Evolutionary conservation across 2,113 vertebrate species (phyloP), one percentile per base, ranked within the genome.

Genomic region (Brachyhypopomus occidentalis): DNA sequence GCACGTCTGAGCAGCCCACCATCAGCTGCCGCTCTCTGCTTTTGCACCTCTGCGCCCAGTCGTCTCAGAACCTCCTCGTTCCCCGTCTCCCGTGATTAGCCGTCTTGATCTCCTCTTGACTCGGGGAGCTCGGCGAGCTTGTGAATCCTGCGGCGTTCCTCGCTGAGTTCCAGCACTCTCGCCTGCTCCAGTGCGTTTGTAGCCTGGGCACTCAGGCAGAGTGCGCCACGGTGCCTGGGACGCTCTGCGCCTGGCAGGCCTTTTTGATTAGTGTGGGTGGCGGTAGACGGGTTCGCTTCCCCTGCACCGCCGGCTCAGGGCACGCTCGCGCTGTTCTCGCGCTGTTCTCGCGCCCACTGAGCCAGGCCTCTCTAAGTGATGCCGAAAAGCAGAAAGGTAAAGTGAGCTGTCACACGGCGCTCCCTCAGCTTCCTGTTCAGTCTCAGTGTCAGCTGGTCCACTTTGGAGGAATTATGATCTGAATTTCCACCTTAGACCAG

Each of bases 1-100:
- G 59, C 38, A 38, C 22, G 59, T 71, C 69, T 73, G 45, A 72
- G 52, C 73, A 60, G 38, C 60, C 60, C 8, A 9, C 83, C 52
- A 48, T 30, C 17, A 66, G 73, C 67, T 59, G 23, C 12, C 36
- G 71, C 81, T 84, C 36, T 73, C 58, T 80, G 73, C 69, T 62
- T 66, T 81, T 41, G 17, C 75, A 58, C 66, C 52, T 6, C 23
- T 63, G 20, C 55, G 56, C 56, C 23, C 27, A 72, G 58, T 41
- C 74, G 34, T 62, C 48, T 80, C 66, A 59, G 34, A 36, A 66
- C 48, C 77, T 23, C 36, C 5, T 79, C 55, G 55, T 41, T 58
- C 25, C 36, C 16, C 17, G 8, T 69, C 69, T 38, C 36, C 14
- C 23, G 27, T 22, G 78, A 79, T 79, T 62, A 79, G n/a, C 11